Evolutionary conservation across 2,888 invertebrate genomes (phyloP).

Genomic region (Kryphioiulus occultus): DNA sequence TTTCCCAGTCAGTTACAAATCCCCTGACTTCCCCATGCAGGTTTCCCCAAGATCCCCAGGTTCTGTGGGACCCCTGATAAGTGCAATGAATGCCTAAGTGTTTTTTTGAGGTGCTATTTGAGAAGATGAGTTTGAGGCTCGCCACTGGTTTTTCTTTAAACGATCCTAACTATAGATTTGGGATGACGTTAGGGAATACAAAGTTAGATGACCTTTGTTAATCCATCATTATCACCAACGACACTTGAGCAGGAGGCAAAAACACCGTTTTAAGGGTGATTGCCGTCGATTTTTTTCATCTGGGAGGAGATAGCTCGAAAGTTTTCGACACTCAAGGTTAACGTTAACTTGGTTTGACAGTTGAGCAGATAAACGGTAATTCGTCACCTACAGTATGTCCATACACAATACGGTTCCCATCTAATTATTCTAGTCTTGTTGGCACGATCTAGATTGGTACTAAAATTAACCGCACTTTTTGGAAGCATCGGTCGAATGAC

Average conservation of each 20-base stretch:
- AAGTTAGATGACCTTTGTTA: neutral
- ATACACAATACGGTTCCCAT: conserved; percentile 6
- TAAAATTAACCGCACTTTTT: neutral
- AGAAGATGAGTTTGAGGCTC: neutral
- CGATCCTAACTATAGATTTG: too few species aligned
- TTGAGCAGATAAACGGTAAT: neutral
- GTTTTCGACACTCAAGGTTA: conserved; percentile 1
- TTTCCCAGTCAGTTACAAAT: too few species aligned
- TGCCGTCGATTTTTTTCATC: neutral
- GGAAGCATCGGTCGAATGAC: neutral
- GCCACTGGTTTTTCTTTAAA: too few species aligned
- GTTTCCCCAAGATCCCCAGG: too few species aligned
- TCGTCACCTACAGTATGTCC: neutral
- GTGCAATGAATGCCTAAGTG: too few species aligned
- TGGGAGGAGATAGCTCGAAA: neutral
- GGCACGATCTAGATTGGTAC: neutral
- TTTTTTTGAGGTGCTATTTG: too few species aligned
- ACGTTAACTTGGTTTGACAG: neutral
- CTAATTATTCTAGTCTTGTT: conserved; percentile 31
- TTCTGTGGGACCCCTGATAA: too few species aligned
- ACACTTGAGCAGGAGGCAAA: neutral
- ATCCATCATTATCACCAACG: neutral
- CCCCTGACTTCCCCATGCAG: too few species aligned
- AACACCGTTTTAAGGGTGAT: neutral
- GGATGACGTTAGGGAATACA: too few species aligned